Evolutionary conservation across 2,797 vertebrate genomes (phyloP).

Genomic region (Staurois parvus): DNA sequence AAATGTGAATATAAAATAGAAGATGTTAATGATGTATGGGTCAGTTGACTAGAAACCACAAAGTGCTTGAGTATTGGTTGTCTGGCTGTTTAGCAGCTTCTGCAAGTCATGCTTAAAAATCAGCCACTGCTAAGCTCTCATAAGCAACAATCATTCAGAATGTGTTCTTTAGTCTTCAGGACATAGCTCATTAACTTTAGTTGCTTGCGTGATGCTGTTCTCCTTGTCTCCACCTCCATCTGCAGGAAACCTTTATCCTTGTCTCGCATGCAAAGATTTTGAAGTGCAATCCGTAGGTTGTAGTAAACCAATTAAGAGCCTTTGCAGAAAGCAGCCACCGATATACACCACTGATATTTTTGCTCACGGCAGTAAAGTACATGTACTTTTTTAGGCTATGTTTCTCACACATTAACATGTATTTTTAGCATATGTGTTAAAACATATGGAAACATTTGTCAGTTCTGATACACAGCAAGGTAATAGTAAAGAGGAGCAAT

Average conservation of each 20-base stretch:
- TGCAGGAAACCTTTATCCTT: slow-evolving; percentile 12
- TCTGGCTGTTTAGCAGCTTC: slow-evolving; percentile 9
- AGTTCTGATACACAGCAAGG: too few relatives aligned
- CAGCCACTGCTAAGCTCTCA: slow-evolving; percentile 15
- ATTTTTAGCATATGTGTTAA: too few relatives aligned
- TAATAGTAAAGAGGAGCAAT: too few relatives aligned
- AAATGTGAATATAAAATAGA: slow-evolving; percentile 49
- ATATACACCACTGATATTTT: too few relatives aligned
- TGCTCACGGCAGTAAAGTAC: too few relatives aligned
- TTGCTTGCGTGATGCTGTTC: slow-evolving; percentile 8
- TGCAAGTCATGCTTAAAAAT: slow-evolving; percentile 11
- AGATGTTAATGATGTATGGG: slow-evolving; percentile 52
- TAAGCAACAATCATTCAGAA: slow-evolving; percentile 20
- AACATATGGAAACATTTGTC: too few relatives aligned
- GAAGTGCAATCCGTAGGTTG: too few relatives aligned
- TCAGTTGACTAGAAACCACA: slow-evolving; percentile 39
- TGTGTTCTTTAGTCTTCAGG: slow-evolving; percentile 26
- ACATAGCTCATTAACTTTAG: slow-evolving; percentile 46
- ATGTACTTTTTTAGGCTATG: too few relatives aligned
- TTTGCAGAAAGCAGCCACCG: too few relatives aligned
- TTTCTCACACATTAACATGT: too few relatives aligned
- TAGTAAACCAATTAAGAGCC: too few relatives aligned
- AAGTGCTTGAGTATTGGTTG: slow-evolving; percentile 36
- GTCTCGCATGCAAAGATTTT: not conserved
- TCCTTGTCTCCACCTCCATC: not conserved